Conservation (phyloP, 2,113 vertebrate species). For the Pseudopipra pipra region DNA sequence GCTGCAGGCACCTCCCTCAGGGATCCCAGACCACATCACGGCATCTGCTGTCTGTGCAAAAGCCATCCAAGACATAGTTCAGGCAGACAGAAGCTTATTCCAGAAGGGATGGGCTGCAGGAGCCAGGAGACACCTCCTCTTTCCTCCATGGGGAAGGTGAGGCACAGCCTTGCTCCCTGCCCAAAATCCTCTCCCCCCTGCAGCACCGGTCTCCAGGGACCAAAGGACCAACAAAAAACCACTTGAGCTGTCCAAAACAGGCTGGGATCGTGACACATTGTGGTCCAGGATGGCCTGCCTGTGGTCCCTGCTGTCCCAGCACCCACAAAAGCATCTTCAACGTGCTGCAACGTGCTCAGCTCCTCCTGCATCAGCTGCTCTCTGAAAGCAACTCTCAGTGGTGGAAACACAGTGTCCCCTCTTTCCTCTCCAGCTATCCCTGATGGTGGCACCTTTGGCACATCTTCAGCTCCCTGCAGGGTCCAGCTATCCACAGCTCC, state of each 20-base stretch:
- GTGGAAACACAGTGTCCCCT: not conserved
- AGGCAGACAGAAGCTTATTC: not conserved
- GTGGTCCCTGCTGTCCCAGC: not conserved
- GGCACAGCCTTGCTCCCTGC: not conserved
- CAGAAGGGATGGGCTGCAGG: not conserved
- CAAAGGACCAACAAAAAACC: not conserved
- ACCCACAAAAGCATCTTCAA: not conserved
- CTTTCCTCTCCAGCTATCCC: not conserved
- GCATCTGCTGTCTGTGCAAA: not conserved
- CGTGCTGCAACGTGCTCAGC: fast-evolving
- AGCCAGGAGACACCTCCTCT: not conserved
- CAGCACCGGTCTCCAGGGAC: not conserved
- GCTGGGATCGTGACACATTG: fast-evolving
- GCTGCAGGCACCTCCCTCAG: not conserved
- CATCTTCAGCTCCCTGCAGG: not conserved
- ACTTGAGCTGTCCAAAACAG: not conserved
- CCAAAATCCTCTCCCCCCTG: not conserved
- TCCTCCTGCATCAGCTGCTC: not conserved
- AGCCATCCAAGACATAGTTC: not conserved
- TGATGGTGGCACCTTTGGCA: fast-evolving
- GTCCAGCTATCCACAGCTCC: not conserved
- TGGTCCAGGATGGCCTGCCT: not conserved
- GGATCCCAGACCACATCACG: fast-evolving
- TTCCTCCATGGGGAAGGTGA: fast-evolving
- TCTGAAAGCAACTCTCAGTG: not conserved